Percentiles rank a stretch among this genome's conserved stretches.
Conservation (phyloP, 2,797 vertebrate genomes). For the Bryconaethiops microstoma region DNA sequence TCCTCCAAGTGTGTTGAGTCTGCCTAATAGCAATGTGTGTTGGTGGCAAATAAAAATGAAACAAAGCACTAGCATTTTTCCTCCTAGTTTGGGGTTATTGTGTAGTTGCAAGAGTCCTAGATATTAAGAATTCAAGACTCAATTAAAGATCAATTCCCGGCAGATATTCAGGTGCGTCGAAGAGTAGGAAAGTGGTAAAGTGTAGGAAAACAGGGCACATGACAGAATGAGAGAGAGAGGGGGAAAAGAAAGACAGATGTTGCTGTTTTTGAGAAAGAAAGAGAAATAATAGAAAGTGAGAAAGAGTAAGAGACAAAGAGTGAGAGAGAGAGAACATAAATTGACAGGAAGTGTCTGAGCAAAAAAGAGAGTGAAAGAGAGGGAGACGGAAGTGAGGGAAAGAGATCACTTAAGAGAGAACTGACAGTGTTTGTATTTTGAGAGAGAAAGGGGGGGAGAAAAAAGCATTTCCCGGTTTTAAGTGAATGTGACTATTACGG, state of each 20-base stretch:
- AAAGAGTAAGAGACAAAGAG: conserved; percentile 1
- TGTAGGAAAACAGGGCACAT: no score
- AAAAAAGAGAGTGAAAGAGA: not conserved
- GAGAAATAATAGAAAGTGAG: not conserved
- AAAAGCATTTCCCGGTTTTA: conserved; percentile 71
- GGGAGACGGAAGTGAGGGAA: not conserved
- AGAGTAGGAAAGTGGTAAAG: no score
- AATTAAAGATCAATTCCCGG: no score
- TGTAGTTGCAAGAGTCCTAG: no score
- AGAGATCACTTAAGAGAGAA: not conserved
- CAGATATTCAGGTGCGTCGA: no score
- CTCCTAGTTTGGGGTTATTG: no score
- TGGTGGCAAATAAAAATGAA: no score
- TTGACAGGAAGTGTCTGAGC: conserved; percentile 38
- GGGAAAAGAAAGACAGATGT: not conserved
- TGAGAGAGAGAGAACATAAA: conserved; percentile 17
- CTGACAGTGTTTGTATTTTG: conserved; percentile 28
- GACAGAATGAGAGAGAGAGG: conserved; percentile 24
- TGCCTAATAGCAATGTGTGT: no score
- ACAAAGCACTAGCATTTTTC: no score
- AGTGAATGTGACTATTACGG: conserved; percentile 77
- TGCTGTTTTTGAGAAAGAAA: no score
- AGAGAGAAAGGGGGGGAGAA: conserved; percentile 17
- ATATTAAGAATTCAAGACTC: no score
- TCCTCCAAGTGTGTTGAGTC: no score